Conservation (phyloP, 2,113 vertebrate genomes). For the Glaucidium brasilianum region DNA sequence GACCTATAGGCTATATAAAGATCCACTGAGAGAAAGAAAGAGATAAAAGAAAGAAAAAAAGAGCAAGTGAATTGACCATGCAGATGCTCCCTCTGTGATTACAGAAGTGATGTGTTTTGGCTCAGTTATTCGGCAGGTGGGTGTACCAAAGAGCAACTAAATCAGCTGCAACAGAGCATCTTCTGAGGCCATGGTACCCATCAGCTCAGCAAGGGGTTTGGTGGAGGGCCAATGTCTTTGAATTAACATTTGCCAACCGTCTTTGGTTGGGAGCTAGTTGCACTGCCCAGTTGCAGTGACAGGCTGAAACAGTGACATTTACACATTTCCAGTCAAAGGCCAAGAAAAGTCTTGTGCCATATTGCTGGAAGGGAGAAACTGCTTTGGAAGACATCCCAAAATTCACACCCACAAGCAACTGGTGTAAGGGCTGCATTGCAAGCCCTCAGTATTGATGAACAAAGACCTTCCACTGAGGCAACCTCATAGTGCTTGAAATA, state of each 20-base stretch:
- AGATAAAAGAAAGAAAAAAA: neutral
- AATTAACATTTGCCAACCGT: neutral
- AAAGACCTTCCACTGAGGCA: neutral
- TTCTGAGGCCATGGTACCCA: neutral
- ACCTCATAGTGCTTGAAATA: neutral
- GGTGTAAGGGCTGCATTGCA: neutral
- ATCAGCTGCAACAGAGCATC: neutral
- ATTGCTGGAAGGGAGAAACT: neutral
- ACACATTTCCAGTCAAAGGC: neutral
- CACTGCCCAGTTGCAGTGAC: fast-evolving
- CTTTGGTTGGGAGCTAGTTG: neutral
- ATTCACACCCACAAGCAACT: fast-evolving
- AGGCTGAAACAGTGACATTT: fast-evolving
- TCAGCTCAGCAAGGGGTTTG: neutral
- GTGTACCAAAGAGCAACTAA: neutral
- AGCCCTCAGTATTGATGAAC: neutral
- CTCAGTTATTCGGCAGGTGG: neutral
- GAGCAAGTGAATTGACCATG: neutral
- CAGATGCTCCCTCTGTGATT: neutral
- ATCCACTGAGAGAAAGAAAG: neutral
- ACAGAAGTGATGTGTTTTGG: neutral
- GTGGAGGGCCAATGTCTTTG: neutral
- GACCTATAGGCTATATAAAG: fast-evolving
- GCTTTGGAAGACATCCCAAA: neutral
- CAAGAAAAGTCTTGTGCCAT: neutral